These are phyloP conservation scores for Lithophane semibrunnea DNA, from an alignment of 2,888 invertebrate species.

Conservation along the genomic window DNA sequence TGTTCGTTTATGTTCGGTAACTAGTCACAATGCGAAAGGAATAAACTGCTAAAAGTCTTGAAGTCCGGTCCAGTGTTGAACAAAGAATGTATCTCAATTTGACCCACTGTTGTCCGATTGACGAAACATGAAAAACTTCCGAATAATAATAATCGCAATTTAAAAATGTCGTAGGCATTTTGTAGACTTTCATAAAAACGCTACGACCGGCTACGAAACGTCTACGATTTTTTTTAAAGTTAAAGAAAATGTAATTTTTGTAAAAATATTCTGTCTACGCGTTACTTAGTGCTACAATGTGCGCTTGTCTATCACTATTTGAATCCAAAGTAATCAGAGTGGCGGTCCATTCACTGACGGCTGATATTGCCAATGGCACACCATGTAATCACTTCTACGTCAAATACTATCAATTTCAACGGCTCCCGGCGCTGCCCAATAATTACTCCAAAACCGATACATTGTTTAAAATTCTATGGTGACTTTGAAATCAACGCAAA, in stretches of 20 bases:
- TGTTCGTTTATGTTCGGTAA: too few species aligned
- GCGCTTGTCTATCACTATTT: constrained; percentile 77
- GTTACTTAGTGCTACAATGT: constrained; percentile 57
- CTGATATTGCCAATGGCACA: constrained; percentile 67
- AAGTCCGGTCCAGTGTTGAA: too few species aligned
- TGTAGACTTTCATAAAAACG: neutral
- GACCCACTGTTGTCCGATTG: too few species aligned
- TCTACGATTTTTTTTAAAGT: neutral
- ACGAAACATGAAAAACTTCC: too few species aligned
- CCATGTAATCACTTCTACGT: constrained; percentile 65
- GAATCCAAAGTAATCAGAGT: constrained; percentile 78
- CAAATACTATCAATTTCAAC: constrained; percentile 67
- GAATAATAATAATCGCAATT: too few species aligned
- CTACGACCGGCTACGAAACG: constrained; percentile 17
- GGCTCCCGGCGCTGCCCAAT: constrained; percentile 44
- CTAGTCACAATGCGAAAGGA: too few species aligned
- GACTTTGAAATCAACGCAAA: constrained; percentile 20
- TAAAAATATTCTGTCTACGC: constrained; percentile 29
- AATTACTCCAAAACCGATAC: constrained; percentile 55
- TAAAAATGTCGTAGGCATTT: too few species aligned
- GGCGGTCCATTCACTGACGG: constrained; percentile 73
- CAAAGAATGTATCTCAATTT: too few species aligned
- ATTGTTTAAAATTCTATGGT: constrained; percentile 35
- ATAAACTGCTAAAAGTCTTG: too few species aligned
- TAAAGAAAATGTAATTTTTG: too few species aligned